phyloP scores from a whole-genome alignment of 2,888 invertebrate species.

The Erebia ligea region DNA sequence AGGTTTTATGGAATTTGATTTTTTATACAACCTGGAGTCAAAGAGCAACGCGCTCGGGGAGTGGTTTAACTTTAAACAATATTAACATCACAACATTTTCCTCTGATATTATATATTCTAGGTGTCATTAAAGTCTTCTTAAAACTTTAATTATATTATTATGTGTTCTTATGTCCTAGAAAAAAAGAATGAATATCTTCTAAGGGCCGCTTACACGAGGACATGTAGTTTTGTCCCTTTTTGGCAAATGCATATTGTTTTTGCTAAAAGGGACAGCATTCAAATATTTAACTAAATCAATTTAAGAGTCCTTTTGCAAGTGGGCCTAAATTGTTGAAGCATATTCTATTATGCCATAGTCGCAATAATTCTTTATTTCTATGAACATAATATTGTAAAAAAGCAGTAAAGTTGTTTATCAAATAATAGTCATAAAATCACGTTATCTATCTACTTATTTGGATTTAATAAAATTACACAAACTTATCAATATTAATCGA shows the following conservation, averaged over 20 bases:
- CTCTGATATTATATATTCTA: neutral
- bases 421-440: slow-evolving; percentile 8
- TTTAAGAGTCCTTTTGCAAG: too few relatives aligned
- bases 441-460: neutral
- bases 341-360: neutral
- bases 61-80: neutral
- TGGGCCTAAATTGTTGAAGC: neutral
- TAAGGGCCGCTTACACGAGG: too few relatives aligned
- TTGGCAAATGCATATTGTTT: too few relatives aligned
- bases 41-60: neutral
- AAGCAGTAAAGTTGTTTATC: neutral
- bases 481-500: neutral
- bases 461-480: slow-evolving; percentile 7
- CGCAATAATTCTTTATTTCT: neutral
- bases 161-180: too few relatives aligned
- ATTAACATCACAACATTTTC: neutral
- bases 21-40: neutral
- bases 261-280: too few relatives aligned
- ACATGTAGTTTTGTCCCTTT: too few relatives aligned
- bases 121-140: too few relatives aligned
- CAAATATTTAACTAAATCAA: too few relatives aligned
- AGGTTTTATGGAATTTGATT: slow-evolving; percentile 14
- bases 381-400: neutral
- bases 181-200: too few relatives aligned
- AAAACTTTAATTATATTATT: too few relatives aligned